Conservation (phyloP, 2,797 vertebrate genomes). For the Mormyrops attenuatus region DNA sequence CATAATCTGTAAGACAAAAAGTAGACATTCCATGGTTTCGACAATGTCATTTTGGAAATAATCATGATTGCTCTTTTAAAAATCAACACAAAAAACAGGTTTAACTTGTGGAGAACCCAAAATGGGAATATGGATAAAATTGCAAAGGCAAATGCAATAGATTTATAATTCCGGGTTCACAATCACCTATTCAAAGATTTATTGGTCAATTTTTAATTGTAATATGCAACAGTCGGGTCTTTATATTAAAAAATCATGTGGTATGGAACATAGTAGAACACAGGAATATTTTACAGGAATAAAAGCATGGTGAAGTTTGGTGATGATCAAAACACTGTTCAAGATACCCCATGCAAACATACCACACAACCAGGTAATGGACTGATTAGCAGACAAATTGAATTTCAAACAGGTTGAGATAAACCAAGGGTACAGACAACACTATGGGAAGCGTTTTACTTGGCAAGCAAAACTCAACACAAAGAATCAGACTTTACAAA, state of each 20-base stretch:
- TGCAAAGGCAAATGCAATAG: not conserved
- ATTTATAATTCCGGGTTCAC: not conserved
- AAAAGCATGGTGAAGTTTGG: not conserved
- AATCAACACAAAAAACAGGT: not conserved
- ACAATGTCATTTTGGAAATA: not conserved
- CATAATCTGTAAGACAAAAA: conserved; percentile 62
- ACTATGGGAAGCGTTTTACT: not conserved
- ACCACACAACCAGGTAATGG: not conserved
- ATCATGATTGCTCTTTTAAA: not conserved
- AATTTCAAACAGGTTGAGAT: not conserved
- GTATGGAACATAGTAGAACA: not conserved
- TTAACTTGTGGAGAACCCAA: not conserved
- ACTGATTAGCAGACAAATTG: not conserved
- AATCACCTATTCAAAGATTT: not conserved
- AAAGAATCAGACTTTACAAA: not conserved
- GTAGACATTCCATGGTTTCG: not conserved
- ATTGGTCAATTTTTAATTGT: not conserved
- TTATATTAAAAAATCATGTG: not conserved
- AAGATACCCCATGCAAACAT: not conserved
- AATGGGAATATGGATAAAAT: not conserved
- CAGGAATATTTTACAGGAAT: not conserved
- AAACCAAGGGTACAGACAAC: not conserved
- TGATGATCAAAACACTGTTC: not conserved
- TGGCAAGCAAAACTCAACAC: not conserved
- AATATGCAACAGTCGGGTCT: not conserved